phyloP scores from a whole-genome alignment of 2,888 invertebrate genomes.

The Myopa tessellatipennis region DNA sequence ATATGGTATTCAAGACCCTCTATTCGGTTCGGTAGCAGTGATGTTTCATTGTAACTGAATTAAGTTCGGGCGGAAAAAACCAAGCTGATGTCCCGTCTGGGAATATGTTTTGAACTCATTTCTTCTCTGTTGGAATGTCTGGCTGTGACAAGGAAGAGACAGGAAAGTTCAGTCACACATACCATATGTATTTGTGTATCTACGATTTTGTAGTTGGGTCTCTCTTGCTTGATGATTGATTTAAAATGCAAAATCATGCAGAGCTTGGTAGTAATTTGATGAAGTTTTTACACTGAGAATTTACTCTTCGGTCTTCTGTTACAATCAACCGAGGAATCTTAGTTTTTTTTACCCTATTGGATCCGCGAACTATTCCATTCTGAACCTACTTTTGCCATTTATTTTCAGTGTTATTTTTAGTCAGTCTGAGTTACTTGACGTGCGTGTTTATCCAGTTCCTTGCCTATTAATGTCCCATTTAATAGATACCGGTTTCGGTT shows the following conservation, averaged over 20 bases:
- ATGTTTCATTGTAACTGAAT: conserved; percentile 15
- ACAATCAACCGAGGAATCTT: no score
- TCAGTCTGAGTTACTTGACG: background rate
- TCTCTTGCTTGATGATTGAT: conserved; percentile 6
- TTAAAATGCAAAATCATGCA: conserved; percentile 25
- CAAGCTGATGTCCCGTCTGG: conserved; percentile 7
- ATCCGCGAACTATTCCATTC: no score
- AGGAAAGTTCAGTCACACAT: background rate
- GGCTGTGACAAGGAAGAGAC: background rate
- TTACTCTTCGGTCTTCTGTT: no score
- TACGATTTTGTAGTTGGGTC: background rate
- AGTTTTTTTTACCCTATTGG: no score
- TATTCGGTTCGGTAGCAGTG: background rate
- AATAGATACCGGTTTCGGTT: conserved; percentile 19
- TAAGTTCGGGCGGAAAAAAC: background rate
- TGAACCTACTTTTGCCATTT: no score
- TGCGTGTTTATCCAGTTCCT: conserved; percentile 17
- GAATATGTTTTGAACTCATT: background rate
- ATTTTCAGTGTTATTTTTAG: background rate
- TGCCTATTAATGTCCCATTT: conserved; percentile 26
- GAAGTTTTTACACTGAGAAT: background rate
- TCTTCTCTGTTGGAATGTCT: background rate
- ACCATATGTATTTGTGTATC: no score
- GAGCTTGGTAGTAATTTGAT: background rate
- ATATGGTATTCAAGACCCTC: conserved; percentile 17